A percentile compares a stretch with the other conserved stretches of the same genome.
Evolutionary conservation across 2,797 vertebrate genomes (phyloP).

Genomic region (Etheostoma perlongum): DNA sequence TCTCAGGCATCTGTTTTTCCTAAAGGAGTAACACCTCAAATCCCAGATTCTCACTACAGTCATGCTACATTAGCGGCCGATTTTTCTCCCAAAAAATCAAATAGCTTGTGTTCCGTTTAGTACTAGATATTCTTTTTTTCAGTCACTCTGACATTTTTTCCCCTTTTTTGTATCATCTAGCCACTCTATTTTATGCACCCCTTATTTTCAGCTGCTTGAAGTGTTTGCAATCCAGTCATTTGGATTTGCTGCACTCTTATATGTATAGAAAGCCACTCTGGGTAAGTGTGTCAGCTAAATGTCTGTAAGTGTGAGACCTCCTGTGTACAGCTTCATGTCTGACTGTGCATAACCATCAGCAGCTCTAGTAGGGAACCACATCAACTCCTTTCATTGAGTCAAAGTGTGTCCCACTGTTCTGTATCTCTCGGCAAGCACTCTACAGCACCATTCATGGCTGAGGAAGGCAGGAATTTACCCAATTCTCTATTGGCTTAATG

Average conservation of each 20-base stretch:
- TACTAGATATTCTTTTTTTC: neutral
- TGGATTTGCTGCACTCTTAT: conserved; percentile 15
- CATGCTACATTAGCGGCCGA: conserved; percentile 37
- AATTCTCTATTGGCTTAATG: conserved; percentile 17
- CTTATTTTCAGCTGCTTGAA: conserved; percentile 23
- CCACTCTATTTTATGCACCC: conserved; percentile 29
- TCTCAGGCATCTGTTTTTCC: conserved; percentile 43
- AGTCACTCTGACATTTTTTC: neutral
- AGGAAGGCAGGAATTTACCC: conserved; percentile 6
- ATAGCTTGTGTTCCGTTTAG: neutral
- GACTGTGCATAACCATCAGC: conserved; percentile 31
- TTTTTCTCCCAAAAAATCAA: conserved; percentile 27
- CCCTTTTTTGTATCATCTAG: neutral
- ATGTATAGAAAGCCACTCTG: conserved; percentile 34
- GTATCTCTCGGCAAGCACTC: conserved; percentile 2
- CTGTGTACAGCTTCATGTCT: conserved; percentile 29
- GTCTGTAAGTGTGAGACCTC: conserved; percentile 51
- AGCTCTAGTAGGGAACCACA: conserved; percentile 17
- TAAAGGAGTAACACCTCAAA: conserved; percentile 42
- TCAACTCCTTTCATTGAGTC: conserved; percentile 28
- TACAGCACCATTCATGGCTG: neutral
- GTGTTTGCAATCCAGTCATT: conserved; percentile 42
- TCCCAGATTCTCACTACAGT: conserved; percentile 23
- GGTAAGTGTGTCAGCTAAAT: conserved; percentile 49
- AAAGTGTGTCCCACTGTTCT: conserved; percentile 9